Percentiles rank a stretch among this genome's conserved stretches.
Evolutionary conservation across 2,797 vertebrate species (phyloP).

Genomic region (Sebastes iracundus): DNA sequence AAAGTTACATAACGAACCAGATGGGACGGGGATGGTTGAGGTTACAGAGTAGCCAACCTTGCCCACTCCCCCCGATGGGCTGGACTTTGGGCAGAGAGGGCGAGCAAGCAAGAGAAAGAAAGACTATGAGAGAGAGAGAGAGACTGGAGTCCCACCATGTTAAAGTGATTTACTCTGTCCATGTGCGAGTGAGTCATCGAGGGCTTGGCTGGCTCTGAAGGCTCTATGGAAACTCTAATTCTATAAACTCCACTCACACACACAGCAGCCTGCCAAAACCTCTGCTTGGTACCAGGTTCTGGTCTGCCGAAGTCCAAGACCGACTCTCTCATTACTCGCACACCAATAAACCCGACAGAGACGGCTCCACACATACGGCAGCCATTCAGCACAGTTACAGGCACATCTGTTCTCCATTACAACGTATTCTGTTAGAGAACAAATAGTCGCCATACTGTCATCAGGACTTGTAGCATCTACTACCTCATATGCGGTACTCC

Average conservation of each 20-base stretch:
- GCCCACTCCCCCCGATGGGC: not conserved
- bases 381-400: constrained; percentile 29
- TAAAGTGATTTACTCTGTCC: constrained; percentile 69
- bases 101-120: not conserved
- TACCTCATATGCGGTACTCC: too few species aligned
- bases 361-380: constrained; percentile 31
- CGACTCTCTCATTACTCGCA: constrained; percentile 60
- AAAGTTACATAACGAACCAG: constrained; percentile 44
- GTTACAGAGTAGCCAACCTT: constrained; percentile 10
- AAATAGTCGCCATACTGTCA: constrained; percentile 2
- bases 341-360: constrained; percentile 45
- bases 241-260: constrained; percentile 29
- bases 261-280: constrained; percentile 55
- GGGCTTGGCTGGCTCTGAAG: constrained; percentile 52
- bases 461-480: not conserved
- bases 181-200: constrained; percentile 73
- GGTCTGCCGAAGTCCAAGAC: constrained; percentile 43
- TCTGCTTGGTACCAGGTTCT: constrained; percentile 46
- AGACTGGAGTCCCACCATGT: constrained; percentile 55
- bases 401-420: constrained; percentile 69
- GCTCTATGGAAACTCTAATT: constrained; percentile 77
- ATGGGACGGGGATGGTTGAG: not conserved
- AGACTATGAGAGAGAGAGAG: not conserved
- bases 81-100: not conserved
- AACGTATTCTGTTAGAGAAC: constrained; percentile 14